Base-by-base conservation (phyloP, 2,888 invertebrate genomes). In the Odontomyia ornata region DNA sequence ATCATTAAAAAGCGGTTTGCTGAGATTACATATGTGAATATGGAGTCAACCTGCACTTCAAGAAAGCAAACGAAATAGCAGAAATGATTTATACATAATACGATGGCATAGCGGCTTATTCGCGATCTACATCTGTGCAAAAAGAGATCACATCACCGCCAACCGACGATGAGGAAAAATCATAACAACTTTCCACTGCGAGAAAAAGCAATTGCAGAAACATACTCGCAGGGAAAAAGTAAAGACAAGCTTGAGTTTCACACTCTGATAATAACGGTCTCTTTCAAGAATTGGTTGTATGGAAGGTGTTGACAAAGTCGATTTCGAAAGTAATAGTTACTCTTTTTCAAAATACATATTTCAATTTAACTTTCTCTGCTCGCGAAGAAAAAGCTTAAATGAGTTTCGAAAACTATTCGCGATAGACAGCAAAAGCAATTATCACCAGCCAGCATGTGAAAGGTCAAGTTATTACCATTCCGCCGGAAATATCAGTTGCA, bases 211-310 rank as follows among this genome's bases (percentile, higher is more conserved):
- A n/a, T n/a, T 11, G 13, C 11, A 46, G 25, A 47, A 69, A 46
- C 69, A 46, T 18, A 67, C n/a, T 18, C 15, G 21, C 4, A 25
- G 69, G 21, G 46, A 47, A 46, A 18, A 43, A 23, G 13, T 15
- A 43, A 69, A 46, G 69, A 69, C 23, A 27, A 69, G 2, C 46
- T 46, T 47, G 25, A 23, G 18, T 43, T 57, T 73, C 73, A 73
- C 73, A 73, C 57, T 73, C 73, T 73, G 36, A 36, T 36, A 36
- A 73, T 60, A 73, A 73, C 73, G 60, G 73, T 57, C 15, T 30
- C 13, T 36, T 36, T 13, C 36, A 28, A 21, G 4, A 0, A 23
- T 36, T 36, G 36, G 57, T 18, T 13, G 9, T 25, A 56, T 23
- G 13, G 21, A 18, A 21, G 2, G 60, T 15, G 25, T 60, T 60